Evolutionary conservation across 2,113 vertebrate species (phyloP).

Genomic region (Himantopus leucocephalus): DNA sequence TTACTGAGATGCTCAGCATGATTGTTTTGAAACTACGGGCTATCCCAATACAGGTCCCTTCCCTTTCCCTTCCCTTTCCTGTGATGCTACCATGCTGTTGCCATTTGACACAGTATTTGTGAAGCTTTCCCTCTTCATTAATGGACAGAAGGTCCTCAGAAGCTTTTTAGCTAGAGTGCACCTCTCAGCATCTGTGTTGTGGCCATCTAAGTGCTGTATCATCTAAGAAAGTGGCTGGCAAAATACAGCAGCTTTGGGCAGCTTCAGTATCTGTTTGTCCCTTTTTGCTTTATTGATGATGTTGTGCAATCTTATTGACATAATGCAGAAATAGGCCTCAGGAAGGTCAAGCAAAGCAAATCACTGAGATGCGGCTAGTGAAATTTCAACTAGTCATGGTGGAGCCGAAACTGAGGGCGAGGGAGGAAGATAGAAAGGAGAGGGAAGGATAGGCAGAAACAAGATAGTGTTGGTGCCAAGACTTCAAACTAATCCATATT

Average conservation of each 20-base stretch:
- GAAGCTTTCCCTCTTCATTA: background rate
- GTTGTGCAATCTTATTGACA: background rate
- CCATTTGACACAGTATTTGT: background rate
- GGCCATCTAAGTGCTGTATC: background rate
- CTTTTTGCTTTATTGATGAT: background rate
- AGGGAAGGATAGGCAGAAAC: background rate
- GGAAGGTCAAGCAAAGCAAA: background rate
- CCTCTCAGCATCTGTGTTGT: background rate
- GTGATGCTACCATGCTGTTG: background rate
- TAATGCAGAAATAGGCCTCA: background rate
- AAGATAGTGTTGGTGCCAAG: background rate
- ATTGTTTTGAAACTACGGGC: background rate
- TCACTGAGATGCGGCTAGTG: background rate
- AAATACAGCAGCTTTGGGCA: background rate
- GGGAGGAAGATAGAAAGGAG: background rate
- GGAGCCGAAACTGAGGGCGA: background rate
- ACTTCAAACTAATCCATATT: background rate
- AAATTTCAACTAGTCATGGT: background rate
- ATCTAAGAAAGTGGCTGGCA: background rate
- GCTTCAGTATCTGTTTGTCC: background rate
- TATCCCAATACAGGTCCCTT: background rate
- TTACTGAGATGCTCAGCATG: background rate
- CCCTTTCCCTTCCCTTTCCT: background rate
- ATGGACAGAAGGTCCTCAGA: background rate
- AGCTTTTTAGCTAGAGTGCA: background rate